These are phyloP conservation scores for Sebastes matsubarae DNA, from an alignment of 2,797 vertebrate species.

Conservation along the genomic window DNA sequence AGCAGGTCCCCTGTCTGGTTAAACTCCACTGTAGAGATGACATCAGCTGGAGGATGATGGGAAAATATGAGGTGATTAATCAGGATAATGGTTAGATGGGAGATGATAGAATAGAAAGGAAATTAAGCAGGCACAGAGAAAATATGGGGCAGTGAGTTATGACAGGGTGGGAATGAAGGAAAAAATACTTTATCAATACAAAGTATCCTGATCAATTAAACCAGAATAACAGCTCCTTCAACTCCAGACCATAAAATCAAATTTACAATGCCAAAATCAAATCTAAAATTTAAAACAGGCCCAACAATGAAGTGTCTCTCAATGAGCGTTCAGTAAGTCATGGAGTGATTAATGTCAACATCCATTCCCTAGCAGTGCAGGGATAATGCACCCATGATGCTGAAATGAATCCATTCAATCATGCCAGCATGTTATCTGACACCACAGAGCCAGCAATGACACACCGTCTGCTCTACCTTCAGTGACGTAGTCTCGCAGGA, in stretches of 20 bases:
- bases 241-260: background rate
- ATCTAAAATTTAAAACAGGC: conserved; percentile 4
- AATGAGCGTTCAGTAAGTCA: background rate
- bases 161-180: background rate
- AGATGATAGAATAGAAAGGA: background rate
- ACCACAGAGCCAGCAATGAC: conserved; percentile 17
- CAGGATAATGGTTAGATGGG: background rate
- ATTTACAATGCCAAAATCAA: background rate
- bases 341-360: conserved; percentile 5
- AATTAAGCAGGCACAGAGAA: background rate
- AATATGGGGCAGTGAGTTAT: background rate
- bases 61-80: background rate
- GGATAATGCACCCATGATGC: conserved; percentile 13
- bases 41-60: conserved; percentile 87
- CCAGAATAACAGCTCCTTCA: background rate
- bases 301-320: background rate
- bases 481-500: conserved; percentile 99
- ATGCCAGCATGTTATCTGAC: conserved; percentile 30
- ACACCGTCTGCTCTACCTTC: conserved; percentile 87
- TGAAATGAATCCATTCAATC: conserved; percentile 29
- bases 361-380: background rate
- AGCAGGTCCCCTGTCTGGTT: conserved; percentile 98
- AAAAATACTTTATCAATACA: background rate
- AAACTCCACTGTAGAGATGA: conserved; percentile 99
- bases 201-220: conserved; percentile 3